Evolutionary conservation across 2,113 vertebrate species (phyloP), one percentile per base, ranked within the genome.

Genomic region (Ascaphus truei): DNA sequence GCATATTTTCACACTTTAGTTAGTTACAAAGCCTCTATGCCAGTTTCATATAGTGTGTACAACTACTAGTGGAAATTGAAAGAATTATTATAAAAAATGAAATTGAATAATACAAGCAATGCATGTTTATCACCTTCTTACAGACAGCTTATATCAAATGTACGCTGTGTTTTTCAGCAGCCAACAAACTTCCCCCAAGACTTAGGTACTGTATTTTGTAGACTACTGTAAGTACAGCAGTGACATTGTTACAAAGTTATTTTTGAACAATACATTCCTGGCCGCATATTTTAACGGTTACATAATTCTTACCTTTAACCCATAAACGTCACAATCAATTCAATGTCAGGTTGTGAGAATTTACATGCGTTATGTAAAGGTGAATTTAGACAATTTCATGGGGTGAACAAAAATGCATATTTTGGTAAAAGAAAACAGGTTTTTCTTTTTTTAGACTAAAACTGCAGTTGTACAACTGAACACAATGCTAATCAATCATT

Each of bases 211-310:
- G n/a, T n/a, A n/a, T n/a, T n/a, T n/a, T n/a, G n/a, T n/a, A n/a
- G n/a, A n/a, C n/a, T n/a, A n/a, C n/a, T n/a, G n/a, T n/a, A n/a
- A n/a, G n/a, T n/a, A n/a, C n/a, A n/a, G n/a, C n/a, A n/a, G n/a
- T n/a, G n/a, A n/a, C n/a, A n/a, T n/a, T n/a, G n/a, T n/a, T n/a
- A 53, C 47, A 65, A 36, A 15, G 33, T 37, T 51, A n/a, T 39
- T 55, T 36, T 26, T 13, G 16, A 45, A 36, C 37, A 58, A 59
- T 30, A 34, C 36, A 48, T 81, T 73, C 75, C 77, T 2, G 82
- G 75, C 83, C 82, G 76, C 83, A 88, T 90, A 80, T 79, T 90
- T 90, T 62, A 79, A 71, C 66, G n/a, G 12, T 81, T 84, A 73
- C 83, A 76, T 84, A 86, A 81, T 79, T 77, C 78, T 79, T 88